These are phyloP conservation scores for Chrysocyon brachyurus DNA, from an alignment of 2,797 vertebrate species.

Conservation along the genomic window DNA sequence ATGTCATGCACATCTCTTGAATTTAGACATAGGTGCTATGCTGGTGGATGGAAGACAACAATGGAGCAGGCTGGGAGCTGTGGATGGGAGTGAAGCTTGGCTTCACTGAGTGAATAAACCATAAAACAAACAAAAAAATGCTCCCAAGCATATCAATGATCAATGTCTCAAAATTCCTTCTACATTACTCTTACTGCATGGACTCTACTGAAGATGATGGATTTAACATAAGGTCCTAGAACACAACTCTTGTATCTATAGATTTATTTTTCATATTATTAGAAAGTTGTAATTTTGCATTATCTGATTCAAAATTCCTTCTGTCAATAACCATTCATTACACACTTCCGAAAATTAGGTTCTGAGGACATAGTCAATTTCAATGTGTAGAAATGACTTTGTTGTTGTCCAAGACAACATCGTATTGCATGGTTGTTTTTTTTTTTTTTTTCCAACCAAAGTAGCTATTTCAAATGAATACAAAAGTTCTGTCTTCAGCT, in stretches of 20 bases:
- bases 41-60: not conserved
- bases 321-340: not conserved
- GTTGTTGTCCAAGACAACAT: not conserved
- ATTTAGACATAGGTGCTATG: not conserved
- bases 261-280: not conserved
- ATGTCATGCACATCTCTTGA: not conserved
- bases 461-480: not conserved
- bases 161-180: not conserved
- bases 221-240: not conserved
- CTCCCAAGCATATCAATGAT: not conserved
- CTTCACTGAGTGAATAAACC: not conserved
- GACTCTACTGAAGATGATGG: not conserved
- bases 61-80: accelerated
- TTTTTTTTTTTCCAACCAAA: not conserved
- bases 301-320: not conserved
- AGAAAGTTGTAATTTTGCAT: not conserved
- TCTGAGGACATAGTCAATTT: not conserved
- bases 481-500: not conserved
- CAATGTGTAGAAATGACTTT: not conserved
- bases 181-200: not conserved
- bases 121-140: not conserved
- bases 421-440: not conserved
- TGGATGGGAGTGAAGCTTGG: not conserved
- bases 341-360: not conserved
- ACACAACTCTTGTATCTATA: not conserved